Evolutionary conservation across 2,797 vertebrate genomes (phyloP), one percentile per base, ranked within the genome.

Genomic region (Rhodeus uyekii): DNA sequence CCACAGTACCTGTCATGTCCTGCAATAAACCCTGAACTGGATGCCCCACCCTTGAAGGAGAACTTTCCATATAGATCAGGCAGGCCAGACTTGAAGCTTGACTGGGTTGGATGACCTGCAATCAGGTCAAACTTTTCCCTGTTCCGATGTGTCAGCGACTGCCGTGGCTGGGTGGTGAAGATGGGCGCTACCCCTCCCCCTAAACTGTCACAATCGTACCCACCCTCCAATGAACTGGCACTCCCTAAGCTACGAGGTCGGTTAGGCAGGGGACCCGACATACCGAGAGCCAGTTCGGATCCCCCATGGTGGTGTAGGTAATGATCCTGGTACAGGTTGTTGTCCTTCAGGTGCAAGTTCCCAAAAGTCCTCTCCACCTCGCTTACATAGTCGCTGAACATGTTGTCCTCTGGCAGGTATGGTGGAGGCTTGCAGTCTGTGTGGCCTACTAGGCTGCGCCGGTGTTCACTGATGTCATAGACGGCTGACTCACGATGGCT

Each of bases 361-460:
- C 98, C 98, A 89, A 99, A 99, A 90, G 98, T 99, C 92, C 98
- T 96, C 94, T 99, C 98, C 90, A 99, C 98, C 90, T 99, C 98
- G 38, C 96, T 97, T 90, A 99, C 98, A 90, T 99, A 99, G 92
- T 99, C 98, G 85, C 96, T 97, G 90, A 99, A 99, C 90, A 99
- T 96, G 94, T 97, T 98, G 92, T 99, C 98, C 92, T 99, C 98
- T 75, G 96, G 96, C 90, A 97, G 93, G 84, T 95, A 95, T 0
- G 95, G 93, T 0, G 92, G 92, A 36, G 92, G 82, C 86, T 95
- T 95, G 86, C 94, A 95, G 92, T 98, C 98, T 84, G 97, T 96
- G 69, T 99, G 97, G 80, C 93, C 93, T 73, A 90, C 93, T 82
- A 95, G 86, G 91, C 97, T 99, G 86, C 98, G 96, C 34, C 98